Evolutionary conservation across 92 coral and sea anemone species (phyloP).

Genomic region (Porites evermanni): DNA sequence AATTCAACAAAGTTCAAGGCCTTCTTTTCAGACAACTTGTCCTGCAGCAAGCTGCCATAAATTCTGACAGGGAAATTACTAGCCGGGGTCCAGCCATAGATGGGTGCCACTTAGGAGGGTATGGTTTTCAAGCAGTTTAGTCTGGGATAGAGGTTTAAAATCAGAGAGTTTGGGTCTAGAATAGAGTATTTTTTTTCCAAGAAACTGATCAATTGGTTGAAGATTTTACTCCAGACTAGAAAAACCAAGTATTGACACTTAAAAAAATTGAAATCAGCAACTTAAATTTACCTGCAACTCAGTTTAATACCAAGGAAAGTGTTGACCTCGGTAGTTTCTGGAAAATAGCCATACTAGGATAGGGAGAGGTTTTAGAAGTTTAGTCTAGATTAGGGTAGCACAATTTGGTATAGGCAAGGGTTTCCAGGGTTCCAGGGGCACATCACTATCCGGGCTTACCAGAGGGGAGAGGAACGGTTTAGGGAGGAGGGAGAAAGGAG

Average conservation of each 20-base stretch:
- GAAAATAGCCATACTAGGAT: not conserved
- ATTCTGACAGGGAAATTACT: no score
- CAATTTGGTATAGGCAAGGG: no score
- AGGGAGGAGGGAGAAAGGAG: no score
- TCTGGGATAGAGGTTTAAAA: not conserved
- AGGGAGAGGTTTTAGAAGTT: not conserved
- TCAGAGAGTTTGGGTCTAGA: not conserved
- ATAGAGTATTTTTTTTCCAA: not conserved
- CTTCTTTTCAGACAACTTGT: not conserved
- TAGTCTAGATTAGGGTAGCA: not conserved
- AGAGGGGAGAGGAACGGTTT: no score
- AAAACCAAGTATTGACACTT: not conserved
- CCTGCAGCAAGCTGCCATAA: not conserved
- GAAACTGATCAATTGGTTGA: not conserved
- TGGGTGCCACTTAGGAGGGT: no score
- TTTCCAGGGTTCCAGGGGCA: no score
- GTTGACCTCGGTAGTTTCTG: not conserved
- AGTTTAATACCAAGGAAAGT: not conserved
- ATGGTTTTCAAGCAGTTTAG: not conserved
- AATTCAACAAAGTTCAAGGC: not conserved
- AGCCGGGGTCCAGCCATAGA: no score
- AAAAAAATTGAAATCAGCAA: no score
- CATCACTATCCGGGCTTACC: no score
- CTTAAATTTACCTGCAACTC: not conserved
- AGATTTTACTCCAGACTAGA: not conserved